Evolutionary conservation across 2,113 vertebrate species (phyloP), one percentile per base, ranked within the genome.

Genomic region (Neopipo cinnamomea): DNA sequence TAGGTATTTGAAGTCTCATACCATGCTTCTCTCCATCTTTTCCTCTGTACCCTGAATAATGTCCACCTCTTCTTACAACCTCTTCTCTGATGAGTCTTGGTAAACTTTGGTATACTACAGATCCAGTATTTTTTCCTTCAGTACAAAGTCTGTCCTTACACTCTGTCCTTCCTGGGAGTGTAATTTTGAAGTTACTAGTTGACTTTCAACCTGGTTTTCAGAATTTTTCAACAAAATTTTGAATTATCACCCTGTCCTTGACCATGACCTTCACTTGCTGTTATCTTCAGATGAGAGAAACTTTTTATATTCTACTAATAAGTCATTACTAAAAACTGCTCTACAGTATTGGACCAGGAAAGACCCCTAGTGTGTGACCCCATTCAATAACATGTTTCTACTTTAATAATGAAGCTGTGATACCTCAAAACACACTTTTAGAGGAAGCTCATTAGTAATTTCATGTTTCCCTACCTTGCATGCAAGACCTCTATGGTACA

Each of bases 91-190:
- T 23, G 3, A 37, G 12, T 41, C 31, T 22, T 31, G 6, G 41
- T 86, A 37, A 50, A 27, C 44, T 61, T 31, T 6, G 19, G 22
- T 23, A 49, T 90, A 33, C 39, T 52, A 17, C 24, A 56, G 12
- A 19, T 62, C 46, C 8, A 30, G 46, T 20, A 39, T 53, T 77
- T 79, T 14, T 30, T 75, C 50, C 62, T 74, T 37, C 37, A 21
- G 20, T n/a, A 35, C 37, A 52, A 82, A 47, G 3, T 42, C 71
- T 80, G 28, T 49, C 59, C 39, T 61, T 37, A 28, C n/a, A 20
- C 27, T 14, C 4, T 31, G n/a, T 10, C 3, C 20, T 10, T 39
- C 10, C 31, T 47, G 2, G 0, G 27, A 28, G 6, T 61, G 27
- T n/a, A 70, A 80, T 49, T 53, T n/a, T 42, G 14, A 46, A 42